Base-by-base conservation (phyloP, 2,888 invertebrate genomes). In the Ichneumoninae sp. region DNA sequence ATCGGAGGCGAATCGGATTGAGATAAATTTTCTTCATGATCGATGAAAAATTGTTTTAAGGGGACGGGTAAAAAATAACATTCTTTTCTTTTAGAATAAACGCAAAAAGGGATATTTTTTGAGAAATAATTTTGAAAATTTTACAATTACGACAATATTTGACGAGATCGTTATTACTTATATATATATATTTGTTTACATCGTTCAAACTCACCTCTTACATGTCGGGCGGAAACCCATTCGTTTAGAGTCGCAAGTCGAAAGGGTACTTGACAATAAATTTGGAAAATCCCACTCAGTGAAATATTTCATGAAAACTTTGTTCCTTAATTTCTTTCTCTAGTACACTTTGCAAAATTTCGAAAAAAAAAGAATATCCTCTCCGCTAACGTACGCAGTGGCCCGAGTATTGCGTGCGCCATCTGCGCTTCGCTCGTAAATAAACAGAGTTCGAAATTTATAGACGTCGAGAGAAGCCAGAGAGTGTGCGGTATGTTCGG, bases 381-480 rank as follows among this genome's bases (percentile, higher is more conserved):
- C 63, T 33, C 16, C 13, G 33, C 13, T 1, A 33, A 54, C n/a
- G 22, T 36, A 33, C 68, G 36, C 22, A 57, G 65, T 26, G 65
- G 8, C 19, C 13, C 22, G 10, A 50, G 57, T 63, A 71, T 47
- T 47, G 44, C 26, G 50, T 60, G 79, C 87, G 86, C 86, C 87
- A 85, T 87, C 81, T 86, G 84, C 79, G 66, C 73, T 66, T 57
- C 16, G 54, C 77, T 84, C 81, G 73, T 83, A 87, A 87, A 87
- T 87, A 86, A 87, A 87, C 86, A 71, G 44, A 50, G 65, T 52
- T 26, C 33, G 84, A 84, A 82, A 83, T 86, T 87, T 84, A 87
- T 86, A 87, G 87, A 86, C 81, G 75, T 70, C 70, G 52, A 50
- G 71, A 68, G 77, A 84, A 86, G 70, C 52, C 54, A 44, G 63